Evolutionary conservation across 2,888 invertebrate genomes (phyloP), one percentile per base, ranked within the genome.

Genomic region (Cheilosia urbana): DNA sequence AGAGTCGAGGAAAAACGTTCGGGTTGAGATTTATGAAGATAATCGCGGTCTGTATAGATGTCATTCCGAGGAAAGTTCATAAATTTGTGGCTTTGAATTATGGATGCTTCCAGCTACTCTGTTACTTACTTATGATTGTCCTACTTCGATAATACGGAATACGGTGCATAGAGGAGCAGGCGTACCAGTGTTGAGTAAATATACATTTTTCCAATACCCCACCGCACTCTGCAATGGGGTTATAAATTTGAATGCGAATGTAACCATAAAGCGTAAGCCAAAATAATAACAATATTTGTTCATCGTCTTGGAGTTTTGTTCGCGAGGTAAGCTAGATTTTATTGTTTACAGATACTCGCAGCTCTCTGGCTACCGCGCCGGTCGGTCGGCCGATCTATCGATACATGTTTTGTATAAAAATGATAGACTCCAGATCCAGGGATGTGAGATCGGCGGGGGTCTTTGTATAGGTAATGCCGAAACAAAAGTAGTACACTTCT

Each of bases 341-440:
- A 71, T 79, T 75, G 73, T 75, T 73, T 80, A 55, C 68, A 71
- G 55, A 80, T 80, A 73, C 80, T 57, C 45, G 11, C 34, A 49
- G 45, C 19, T 51, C 19, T 47, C 51, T 58, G 40, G 6, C 27
- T 40, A 17, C 27, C 19, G 27, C 11, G 42, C 72, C 42, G 19
- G 7, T 49, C 30, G 24, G 13, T 15, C 21, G 49, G 21, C 37
- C 37, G 51, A 51, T 40, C 40, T 19, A 58, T 51, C 47, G 37
- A 34, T 66, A 42, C 21, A 42, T 72, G 65, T 27, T 66, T 42
- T 65, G 60, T 45, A 49, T 76, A 47, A 21, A 51, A 55, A 17
- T 68, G 68, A 68, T 66, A 49, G 80, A 63, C 62, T 57, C 62
- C 68, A 75, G 65, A 24, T 62, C 62, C 73, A 75, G 80, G 73